Evolutionary conservation across 2,888 invertebrate species (phyloP).

Genomic region (Epistrophe grossulariae): DNA sequence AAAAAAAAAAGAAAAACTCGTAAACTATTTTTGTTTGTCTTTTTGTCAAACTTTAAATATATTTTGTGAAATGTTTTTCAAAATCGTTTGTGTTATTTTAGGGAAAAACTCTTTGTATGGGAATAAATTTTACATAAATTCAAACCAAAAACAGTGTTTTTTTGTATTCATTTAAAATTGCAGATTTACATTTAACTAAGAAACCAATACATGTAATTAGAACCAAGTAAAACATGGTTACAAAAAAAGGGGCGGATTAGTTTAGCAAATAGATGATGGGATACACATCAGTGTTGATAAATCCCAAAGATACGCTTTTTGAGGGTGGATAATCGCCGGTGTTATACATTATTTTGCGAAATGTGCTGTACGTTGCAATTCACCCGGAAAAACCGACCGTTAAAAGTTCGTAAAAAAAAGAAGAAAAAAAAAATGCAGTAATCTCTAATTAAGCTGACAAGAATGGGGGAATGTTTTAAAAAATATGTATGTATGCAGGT

Average conservation of each 20-base stretch:
- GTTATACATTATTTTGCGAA: conserved; percentile 28
- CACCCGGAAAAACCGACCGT: not conserved
- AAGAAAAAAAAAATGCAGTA: conserved; percentile 2
- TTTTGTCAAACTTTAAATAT: not conserved
- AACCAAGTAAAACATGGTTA: not conserved
- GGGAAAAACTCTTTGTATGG: not conserved
- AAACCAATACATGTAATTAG: not conserved
- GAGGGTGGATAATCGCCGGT: conserved; percentile 66
- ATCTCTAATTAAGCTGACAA: conserved; percentile 59
- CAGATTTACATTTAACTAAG: not conserved
- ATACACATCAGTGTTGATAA: conserved; percentile 46
- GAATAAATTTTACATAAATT: not conserved
- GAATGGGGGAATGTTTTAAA: not conserved
- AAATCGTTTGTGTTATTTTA: not conserved
- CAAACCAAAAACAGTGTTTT: not conserved
- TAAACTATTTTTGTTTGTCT: not conserved
- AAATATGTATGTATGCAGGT: conserved; percentile 18
- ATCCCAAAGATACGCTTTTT: conserved; percentile 45
- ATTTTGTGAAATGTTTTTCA: not conserved
- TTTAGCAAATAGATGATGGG: conserved; percentile 56
- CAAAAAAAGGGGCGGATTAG: conserved; percentile 73
- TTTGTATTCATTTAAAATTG: not conserved
- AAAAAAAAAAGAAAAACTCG: no score
- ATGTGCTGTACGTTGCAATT: conserved; percentile 36
- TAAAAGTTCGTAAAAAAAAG: conserved; percentile 23